These are phyloP conservation scores for Nasonia longicornis DNA, from an alignment of 1,140 invertebrate species.

Conservation along the genomic window DNA sequence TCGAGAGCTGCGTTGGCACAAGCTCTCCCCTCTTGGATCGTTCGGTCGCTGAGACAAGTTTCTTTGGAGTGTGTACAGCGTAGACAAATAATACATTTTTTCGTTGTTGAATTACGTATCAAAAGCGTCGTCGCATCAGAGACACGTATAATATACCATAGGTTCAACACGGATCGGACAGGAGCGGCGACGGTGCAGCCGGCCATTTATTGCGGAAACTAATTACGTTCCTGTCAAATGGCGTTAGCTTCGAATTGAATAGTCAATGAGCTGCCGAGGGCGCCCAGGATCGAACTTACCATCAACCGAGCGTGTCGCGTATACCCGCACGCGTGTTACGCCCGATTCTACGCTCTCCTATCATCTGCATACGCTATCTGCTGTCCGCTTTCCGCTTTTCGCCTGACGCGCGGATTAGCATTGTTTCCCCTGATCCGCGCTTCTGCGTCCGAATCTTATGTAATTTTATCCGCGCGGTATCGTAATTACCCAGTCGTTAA, in stretches of 20 bases:
- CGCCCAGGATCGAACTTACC: slow-evolving; percentile 20
- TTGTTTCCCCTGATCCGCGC: not conserved
- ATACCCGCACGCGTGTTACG: not conserved
- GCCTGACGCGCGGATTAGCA: not conserved
- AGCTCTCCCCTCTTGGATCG: too few relatives aligned
- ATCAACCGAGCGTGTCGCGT: slow-evolving; percentile 6
- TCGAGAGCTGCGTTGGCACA: too few relatives aligned
- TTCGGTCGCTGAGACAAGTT: slow-evolving; percentile 22
- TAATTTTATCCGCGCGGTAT: not conserved
- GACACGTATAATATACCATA: not conserved
- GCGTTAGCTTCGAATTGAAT: slow-evolving; percentile 39
- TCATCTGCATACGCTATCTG: slow-evolving; percentile 1
- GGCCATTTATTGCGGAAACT: slow-evolving; percentile 38
- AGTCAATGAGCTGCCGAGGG: slow-evolving; percentile 40
- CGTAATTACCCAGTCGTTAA: too few relatives aligned
- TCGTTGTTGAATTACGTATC: too few relatives aligned
- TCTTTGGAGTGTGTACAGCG: too few relatives aligned
- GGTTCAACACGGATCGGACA: slow-evolving; percentile 22
- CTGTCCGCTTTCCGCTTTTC: not conserved
- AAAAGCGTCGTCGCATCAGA: not conserved
- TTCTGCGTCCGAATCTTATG: not conserved
- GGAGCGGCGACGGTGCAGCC: not conserved
- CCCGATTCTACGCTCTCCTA: not conserved
- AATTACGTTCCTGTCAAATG: slow-evolving; percentile 41
- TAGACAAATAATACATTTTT: too few relatives aligned